Evolutionary conservation across 2,113 vertebrate genomes (phyloP), one percentile per base, ranked within the genome.

Genomic region (Phoxinus phoxinus): DNA sequence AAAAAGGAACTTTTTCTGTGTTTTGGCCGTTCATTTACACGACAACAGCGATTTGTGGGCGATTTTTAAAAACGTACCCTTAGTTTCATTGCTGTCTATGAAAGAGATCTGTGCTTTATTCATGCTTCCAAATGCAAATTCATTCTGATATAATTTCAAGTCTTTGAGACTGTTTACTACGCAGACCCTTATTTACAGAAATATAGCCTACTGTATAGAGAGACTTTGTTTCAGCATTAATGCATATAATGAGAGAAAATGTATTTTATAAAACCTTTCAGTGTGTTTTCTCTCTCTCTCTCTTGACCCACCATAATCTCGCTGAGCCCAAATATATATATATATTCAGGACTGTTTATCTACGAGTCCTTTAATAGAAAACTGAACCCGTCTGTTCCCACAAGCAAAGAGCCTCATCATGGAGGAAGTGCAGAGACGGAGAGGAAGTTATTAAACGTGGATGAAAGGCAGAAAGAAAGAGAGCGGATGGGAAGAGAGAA

Each of bases 181-280:
- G 6, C 51, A 56, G 51, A 21, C 35, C 35, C 9, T 71, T 41
- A 41, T 71, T 71, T 53, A 21, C 48, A 53, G 7, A 30, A 76
- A 76, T 21, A 27, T 21, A 48, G 46, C 13, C 11, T 17, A 30
- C 25, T 23, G 15, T 32, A 15, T 21, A 76, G 83, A 65, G 37
- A 67, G 27, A 30, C 30, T 30, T 59, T 59, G 53, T 67, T 63
- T 48, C 25, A 4, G 37, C 27, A 77, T 65, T 72, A 85, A 72
- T 72, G 15, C 63, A 59, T 65, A 21, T 78, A 78, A 59, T 85
- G 30, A 81, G 35, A 79, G 76, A 80, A 72, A 85, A 80, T 23
- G 46, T 67, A 89, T 85, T 81, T 27, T 86, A 73, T 77, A 44
- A 32, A 44, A 75, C 56, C 32, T 83, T 69, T 53, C 56, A 35